These are phyloP conservation scores for Linyphia triangularis DNA, from an alignment of 2,888 invertebrate species.

Conservation along the genomic window DNA sequence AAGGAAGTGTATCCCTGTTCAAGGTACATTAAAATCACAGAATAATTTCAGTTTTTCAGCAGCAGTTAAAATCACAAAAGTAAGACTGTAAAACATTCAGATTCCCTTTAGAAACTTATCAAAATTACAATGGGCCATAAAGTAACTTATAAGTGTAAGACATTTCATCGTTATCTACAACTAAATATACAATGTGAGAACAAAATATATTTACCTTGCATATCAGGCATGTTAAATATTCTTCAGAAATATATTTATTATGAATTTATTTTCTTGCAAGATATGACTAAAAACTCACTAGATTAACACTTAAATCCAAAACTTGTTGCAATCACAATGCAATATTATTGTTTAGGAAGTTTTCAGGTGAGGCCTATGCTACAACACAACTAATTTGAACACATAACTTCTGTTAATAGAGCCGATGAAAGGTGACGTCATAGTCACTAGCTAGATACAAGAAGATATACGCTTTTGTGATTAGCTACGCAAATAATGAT, in stretches of 20 bases:
- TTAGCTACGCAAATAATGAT: too few relatives aligned
- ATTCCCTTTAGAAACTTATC: not conserved
- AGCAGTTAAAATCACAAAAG: too few relatives aligned
- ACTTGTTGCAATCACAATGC: not conserved
- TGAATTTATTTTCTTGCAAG: not conserved
- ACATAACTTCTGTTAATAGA: too few relatives aligned
- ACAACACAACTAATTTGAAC: too few relatives aligned
- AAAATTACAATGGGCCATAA: not conserved
- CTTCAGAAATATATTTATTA: not conserved
- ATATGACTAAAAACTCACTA: not conserved
- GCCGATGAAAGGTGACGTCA: too few relatives aligned
- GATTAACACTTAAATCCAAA: not conserved
- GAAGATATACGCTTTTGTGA: too few relatives aligned
- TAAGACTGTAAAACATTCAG: too few relatives aligned
- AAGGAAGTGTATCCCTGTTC: too few relatives aligned
- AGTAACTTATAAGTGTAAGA: not conserved
- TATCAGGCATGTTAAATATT: slow-evolving; percentile 35
- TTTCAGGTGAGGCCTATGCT: not conserved
- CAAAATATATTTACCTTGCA: slow-evolving; percentile 31
- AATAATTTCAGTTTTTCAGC: too few relatives aligned
- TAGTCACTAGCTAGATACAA: too few relatives aligned
- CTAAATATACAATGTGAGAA: not conserved
- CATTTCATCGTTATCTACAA: not conserved
- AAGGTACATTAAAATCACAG: too few relatives aligned
- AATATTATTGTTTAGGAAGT: not conserved